These are phyloP conservation scores for Argyresthia goedartella DNA, from an alignment of 2,888 invertebrate genomes.

Conservation along the genomic window DNA sequence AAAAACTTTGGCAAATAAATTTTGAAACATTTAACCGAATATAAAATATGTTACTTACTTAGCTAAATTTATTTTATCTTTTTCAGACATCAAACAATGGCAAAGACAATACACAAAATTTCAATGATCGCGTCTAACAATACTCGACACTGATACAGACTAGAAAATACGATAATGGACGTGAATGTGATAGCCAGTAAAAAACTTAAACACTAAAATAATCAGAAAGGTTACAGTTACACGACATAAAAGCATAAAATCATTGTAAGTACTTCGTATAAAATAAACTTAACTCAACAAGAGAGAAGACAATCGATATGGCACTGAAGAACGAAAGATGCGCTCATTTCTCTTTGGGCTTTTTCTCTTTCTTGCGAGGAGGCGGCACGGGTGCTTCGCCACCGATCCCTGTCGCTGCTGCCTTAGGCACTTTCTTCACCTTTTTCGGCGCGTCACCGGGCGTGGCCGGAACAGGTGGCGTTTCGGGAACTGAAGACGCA, in stretches of 20 bases:
- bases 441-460: slow-evolving; percentile 43
- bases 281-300: slow-evolving; percentile 23
- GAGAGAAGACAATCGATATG: slow-evolving; percentile 25
- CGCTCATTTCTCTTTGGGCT: slow-evolving; percentile 65
- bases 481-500: slow-evolving; percentile 39
- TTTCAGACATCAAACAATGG: slow-evolving; percentile 36
- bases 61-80: slow-evolving; percentile 34
- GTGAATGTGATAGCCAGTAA: slow-evolving; percentile 12
- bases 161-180: slow-evolving; percentile 39
- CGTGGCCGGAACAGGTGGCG: slow-evolving; percentile 12
- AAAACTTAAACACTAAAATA: background rate
- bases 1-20: slow-evolving; percentile 40
- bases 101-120: slow-evolving; percentile 9
- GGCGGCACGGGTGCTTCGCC: slow-evolving; percentile 63
- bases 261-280: slow-evolving; percentile 21
- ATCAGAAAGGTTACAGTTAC: slow-evolving; percentile 9
- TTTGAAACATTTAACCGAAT: too few relatives aligned
- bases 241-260: slow-evolving; percentile 45
- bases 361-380: slow-evolving; percentile 69
- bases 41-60: slow-evolving; percentile 1
- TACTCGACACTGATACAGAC: slow-evolving; percentile 10
- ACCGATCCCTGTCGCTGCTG: slow-evolving; percentile 26
- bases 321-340: slow-evolving; percentile 57
- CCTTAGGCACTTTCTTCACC: slow-evolving; percentile 64
- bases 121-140: slow-evolving; percentile 3